Evolutionary conservation across 92 coral and sea anemone species (phyloP), one percentile per base, ranked within the genome.

Genomic region (Pocillopora meandrina): DNA sequence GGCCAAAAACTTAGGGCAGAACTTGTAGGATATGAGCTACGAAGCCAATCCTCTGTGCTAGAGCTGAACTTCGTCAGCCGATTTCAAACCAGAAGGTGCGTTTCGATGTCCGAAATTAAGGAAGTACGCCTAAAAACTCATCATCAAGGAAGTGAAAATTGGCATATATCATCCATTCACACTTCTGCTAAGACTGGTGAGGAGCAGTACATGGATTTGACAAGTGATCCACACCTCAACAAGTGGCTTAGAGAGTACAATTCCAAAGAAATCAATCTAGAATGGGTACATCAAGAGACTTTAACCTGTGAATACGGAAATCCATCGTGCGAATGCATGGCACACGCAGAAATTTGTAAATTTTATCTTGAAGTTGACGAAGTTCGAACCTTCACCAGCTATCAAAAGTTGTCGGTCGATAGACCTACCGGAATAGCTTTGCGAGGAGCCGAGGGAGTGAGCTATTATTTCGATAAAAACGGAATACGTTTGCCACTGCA

Each of bases 371-470:
- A 67, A 34, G 16, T 67, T 58, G 59, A 63, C 11, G 60, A 63
- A 64, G 9, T 36, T 63, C 35, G 69, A 65, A 77, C 82, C 56
- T 34, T 58, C 34, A 33, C 66, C 0, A 52, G 66, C 52, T 77
- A 33, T 58, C 69, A 61, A 61, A 18, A 78, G 71, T 61, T 64
- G 6, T 11, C 81, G 8, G 79, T 35, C 12, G 23, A 69, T 69
- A 52, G 33, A 17, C 76, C 76, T 56, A 69, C 75, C 0, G 73
- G 73, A 78, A 65, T 78, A 36, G 83, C 73, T 65, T 31, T 78
- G 73, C 83, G 83, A 52, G 84, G 84, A 80, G 5, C 76, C 66
- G 65, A 68, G 65, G 84, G 84, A 67, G 84, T 80, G 1, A 68
- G 35, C 19, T 69, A 68, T 31, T 80, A 68, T 56, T 80, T 80